Conservation (phyloP, 2,888 invertebrate genomes). For the Molorchus minor region DNA sequence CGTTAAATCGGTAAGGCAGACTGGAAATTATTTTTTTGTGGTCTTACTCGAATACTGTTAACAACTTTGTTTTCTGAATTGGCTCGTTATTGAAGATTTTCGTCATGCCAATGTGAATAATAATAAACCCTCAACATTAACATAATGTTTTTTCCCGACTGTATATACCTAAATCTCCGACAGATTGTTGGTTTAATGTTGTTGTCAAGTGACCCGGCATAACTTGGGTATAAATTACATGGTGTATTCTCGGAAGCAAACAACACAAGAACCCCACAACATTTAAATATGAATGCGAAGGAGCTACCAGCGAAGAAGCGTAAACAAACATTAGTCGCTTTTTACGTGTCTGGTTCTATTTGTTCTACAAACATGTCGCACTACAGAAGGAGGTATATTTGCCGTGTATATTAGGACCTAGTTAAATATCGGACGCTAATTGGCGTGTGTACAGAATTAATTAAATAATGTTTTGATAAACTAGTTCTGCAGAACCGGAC, state of each 20-base stretch:
- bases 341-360: conserved; percentile 13
- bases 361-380: conserved; percentile 19
- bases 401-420: conserved; percentile 4
- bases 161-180: conserved; percentile 17
- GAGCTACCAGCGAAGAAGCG: conserved; percentile 9
- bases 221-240: conserved; percentile 18
- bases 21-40: too few species aligned
- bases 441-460: conserved; percentile 7
- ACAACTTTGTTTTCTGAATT: too few species aligned
- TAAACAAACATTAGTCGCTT: conserved; percentile 3
- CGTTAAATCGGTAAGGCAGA: too few species aligned
- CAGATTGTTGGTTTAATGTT: conserved; percentile 20
- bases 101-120: not conserved
- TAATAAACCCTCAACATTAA: conserved; percentile 10
- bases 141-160: conserved; percentile 10
- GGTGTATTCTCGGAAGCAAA: conserved; percentile 23
- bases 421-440: conserved; percentile 16
- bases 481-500: not conserved
- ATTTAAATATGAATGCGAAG: conserved; percentile 16
- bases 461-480: not conserved
- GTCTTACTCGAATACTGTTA: too few species aligned
- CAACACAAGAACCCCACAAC: conserved; percentile 6
- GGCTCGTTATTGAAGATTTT: too few species aligned
- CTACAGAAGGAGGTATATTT: conserved; percentile 22
- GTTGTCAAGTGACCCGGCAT: conserved; percentile 7